Conservation (phyloP, 2,888 invertebrate genomes). For the Byasa hedistus region DNA sequence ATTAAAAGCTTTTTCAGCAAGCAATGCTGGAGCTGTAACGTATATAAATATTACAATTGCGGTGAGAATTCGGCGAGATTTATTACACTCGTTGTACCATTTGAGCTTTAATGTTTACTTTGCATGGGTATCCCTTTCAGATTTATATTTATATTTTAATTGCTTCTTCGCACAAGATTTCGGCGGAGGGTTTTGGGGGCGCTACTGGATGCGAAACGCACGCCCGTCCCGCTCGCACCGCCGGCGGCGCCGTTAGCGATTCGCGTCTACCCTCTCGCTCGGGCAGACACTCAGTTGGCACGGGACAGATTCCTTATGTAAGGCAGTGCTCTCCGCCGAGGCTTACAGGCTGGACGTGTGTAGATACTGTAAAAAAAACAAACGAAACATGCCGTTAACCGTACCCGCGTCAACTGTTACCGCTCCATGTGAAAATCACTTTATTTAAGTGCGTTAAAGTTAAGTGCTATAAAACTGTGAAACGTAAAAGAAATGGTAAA, state of each 20-base stretch:
- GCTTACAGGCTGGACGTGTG: constrained; percentile 49
- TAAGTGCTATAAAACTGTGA: too few relatives aligned
- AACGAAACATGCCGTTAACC: constrained; percentile 55
- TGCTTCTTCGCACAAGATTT: constrained; percentile 74
- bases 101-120: constrained; percentile 17
- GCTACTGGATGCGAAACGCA: constrained; percentile 61
- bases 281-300: constrained; percentile 59
- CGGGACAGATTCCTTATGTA: constrained; percentile 75
- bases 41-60: too few relatives aligned
- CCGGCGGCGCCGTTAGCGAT: constrained; percentile 63
- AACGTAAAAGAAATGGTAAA: constrained; percentile 48
- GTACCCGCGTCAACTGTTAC: constrained; percentile 44
- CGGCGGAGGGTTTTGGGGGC: constrained; percentile 53
- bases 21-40: too few relatives aligned
- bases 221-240: constrained; percentile 61
- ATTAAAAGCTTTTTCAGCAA: too few relatives aligned
- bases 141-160: constrained; percentile 72
- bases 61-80: too few relatives aligned
- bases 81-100: background rate
- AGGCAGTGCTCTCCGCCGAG: constrained; percentile 65
- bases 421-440: constrained; percentile 44
- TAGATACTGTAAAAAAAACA: constrained; percentile 36
- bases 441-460: constrained; percentile 38
- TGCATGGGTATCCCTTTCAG: constrained; percentile 52
- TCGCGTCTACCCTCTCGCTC: constrained; percentile 61